Evolutionary conservation across 92 coral and sea anemone genomes (phyloP).

Genomic region (Phenganax subtilis): DNA sequence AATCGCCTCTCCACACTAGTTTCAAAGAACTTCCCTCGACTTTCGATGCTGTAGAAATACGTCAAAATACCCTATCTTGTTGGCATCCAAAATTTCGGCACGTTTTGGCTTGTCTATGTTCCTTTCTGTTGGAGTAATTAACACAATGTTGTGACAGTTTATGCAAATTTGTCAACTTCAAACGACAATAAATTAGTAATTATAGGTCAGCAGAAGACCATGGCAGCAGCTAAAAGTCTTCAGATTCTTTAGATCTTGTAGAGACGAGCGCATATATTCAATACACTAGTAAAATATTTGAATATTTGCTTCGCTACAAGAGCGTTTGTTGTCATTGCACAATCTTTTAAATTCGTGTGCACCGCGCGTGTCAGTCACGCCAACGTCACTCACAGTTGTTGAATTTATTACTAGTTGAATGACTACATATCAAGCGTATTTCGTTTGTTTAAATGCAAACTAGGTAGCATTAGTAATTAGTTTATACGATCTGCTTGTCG

Average conservation of each 20-base stretch:
- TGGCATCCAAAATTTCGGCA: neutral
- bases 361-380: too few species aligned
- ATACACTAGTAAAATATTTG: too few species aligned
- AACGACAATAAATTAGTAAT: neutral
- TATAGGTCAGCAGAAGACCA: neutral
- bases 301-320: too few species aligned
- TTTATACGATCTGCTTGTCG: too few species aligned
- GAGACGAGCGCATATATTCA: too few species aligned
- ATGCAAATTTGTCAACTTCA: slow-evolving; percentile 23
- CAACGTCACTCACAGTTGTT: too few species aligned
- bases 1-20: neutral
- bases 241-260: neutral
- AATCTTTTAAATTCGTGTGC: too few species aligned
- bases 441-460: too few species aligned
- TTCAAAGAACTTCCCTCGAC: neutral
- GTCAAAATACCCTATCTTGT: neutral
- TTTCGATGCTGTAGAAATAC: neutral
- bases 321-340: too few species aligned
- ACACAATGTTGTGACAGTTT: slow-evolving; percentile 20
- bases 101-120: neutral
- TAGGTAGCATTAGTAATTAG: too few species aligned
- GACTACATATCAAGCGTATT: too few species aligned
- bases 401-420: too few species aligned
- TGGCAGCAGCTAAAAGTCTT: neutral
- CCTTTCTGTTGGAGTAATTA: neutral